These are phyloP conservation scores for Acropora tenuis DNA, from an alignment of 64 coral and sea anemone species.

Conservation along the genomic window DNA sequence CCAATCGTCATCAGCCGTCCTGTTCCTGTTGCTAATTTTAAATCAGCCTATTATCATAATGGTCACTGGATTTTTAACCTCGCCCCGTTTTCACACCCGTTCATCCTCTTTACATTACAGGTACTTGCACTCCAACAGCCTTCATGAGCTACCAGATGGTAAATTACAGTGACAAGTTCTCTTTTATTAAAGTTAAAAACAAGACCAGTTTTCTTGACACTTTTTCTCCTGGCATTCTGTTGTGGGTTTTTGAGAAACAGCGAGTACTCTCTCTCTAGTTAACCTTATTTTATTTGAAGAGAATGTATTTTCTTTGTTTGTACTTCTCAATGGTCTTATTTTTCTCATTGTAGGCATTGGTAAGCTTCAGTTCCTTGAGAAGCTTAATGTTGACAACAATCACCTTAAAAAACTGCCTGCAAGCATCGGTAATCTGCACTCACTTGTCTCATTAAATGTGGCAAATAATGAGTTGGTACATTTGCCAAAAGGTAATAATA, in stretches of 20 bases:
- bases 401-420: conserved; percentile 48
- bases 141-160: conserved; percentile 77
- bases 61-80: too few species aligned
- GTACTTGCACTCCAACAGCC: conserved; percentile 80
- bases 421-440: conserved; percentile 54
- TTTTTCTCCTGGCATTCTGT: too few species aligned
- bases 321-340: neutral
- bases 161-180: neutral
- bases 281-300: too few species aligned
- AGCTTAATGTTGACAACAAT: conserved; percentile 77
- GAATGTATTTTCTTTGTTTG: too few species aligned
- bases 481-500: conserved; percentile 54
- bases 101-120: conserved; percentile 13
- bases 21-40: too few species aligned
- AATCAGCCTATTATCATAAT: too few species aligned
- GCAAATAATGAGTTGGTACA: conserved; percentile 68
- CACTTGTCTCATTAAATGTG: conserved; percentile 60
- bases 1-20: too few species aligned
- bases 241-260: too few species aligned
- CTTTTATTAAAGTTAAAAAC: neutral
- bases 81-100: neutral
- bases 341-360: conserved; percentile 60
- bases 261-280: too few species aligned
- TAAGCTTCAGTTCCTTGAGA: conserved; percentile 42
- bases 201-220: too few species aligned